Percentiles rank a stretch among this genome's conserved stretches.
phyloP scores from a whole-genome alignment of 2,113 vertebrate species.

The Xenotilapia caudafasciata region DNA sequence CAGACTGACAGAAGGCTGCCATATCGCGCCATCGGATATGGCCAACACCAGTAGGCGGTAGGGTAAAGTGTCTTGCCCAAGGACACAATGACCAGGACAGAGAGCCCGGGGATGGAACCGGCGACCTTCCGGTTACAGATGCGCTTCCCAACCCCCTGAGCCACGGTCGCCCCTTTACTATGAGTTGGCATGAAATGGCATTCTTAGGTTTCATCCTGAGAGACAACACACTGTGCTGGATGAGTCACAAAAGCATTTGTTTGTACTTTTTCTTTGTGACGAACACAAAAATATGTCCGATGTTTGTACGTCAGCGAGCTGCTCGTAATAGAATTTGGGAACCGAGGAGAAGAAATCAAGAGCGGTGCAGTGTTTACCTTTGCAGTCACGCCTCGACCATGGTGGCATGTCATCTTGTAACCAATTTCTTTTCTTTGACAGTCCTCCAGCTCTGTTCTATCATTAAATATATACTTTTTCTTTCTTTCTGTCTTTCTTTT shows the following conservation, averaged over 20 bases:
- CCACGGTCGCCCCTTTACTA: not conserved
- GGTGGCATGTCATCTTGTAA: not conserved
- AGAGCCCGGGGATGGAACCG: too few species aligned
- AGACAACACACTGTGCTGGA: not conserved
- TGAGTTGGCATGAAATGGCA: not conserved
- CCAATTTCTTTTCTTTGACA: not conserved
- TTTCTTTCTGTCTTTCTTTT: not conserved
- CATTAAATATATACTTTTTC: not conserved
- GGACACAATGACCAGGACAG: too few species aligned
- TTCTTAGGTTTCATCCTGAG: not conserved
- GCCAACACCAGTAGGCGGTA: too few species aligned
- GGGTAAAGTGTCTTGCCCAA: too few species aligned
- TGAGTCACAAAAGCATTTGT: not conserved
- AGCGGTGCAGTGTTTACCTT: not conserved
- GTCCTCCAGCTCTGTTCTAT: not conserved
- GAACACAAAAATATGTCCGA: not conserved
- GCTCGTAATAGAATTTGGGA: not conserved
- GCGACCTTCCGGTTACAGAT: too few species aligned
- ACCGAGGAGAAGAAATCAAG: not conserved
- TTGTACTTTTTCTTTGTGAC: not conserved
- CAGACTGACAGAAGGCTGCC: too few species aligned
- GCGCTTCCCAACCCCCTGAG: too few species aligned
- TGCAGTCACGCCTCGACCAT: not conserved
- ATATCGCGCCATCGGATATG: too few species aligned
- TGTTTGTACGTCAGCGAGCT: not conserved